Evolutionary conservation across 1,140 invertebrate genomes (phyloP), one percentile per base, ranked within the genome.

Genomic region (Danaus melanippus): DNA sequence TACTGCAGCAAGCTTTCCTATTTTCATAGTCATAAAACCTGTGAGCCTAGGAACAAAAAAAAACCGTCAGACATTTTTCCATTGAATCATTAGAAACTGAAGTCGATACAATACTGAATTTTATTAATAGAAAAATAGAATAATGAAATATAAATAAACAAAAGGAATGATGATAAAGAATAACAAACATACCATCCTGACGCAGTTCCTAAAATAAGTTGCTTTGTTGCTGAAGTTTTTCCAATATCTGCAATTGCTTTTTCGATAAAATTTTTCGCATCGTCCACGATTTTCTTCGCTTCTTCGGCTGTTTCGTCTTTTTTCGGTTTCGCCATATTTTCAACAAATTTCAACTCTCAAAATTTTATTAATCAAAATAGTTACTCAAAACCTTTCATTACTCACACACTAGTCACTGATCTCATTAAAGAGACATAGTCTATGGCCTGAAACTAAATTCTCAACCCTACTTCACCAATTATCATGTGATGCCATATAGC

Each of bases 11-110:
- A 94, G 88, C 90, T 97, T 97, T 8, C 96, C 96, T 64, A 97
- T 91, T 90, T 97, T 97, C 91, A 96, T 94, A 64, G 94, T 93
- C 42, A 96, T 79, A 80, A 94, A 97, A 45, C 96, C 96, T 58
- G 96, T 95, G 12, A 93, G 84, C 95, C 96, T 97, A 67, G 53
- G 78, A 76, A 32, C 21, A 32, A 32, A 32, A 32, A 21, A n/a
- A 32, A 32, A 32, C 7, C 21, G 2, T 32, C 21, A 32, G 2
- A 32, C 2, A 4, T 32, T 32, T 32, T 32, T 32, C 6, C 21
- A 32, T 32, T 32, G 7, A 32, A 32, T 0, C 21, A 32, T 32
- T 32, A 32, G 5, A 4, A 32, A 32, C 21, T 32, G 6, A 7
- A 32, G 21, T 32, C 2, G 21, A 32, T 32, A 32, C 21, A 32